Evolutionary conservation across 1,140 invertebrate species (phyloP).

Genomic region (Spodoptera litura): DNA sequence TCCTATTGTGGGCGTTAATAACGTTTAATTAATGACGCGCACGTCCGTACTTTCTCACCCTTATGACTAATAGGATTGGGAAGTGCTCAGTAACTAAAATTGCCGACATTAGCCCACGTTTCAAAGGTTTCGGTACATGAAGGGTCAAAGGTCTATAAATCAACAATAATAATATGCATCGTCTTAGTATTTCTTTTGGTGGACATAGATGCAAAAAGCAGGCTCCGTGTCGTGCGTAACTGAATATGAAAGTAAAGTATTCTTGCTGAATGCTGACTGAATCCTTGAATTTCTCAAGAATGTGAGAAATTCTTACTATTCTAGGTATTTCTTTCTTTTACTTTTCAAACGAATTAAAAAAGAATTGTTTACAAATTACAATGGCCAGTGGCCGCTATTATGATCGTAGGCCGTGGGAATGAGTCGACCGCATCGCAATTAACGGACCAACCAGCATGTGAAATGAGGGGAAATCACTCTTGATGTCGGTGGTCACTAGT

Average conservation of each 20-base stretch:
- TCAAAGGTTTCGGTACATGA: neutral
- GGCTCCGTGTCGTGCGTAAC: no score
- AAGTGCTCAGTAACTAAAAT: neutral
- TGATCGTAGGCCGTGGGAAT: slow-evolving; percentile 36
- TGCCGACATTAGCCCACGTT: neutral
- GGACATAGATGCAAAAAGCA: no score
- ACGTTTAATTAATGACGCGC: neutral
- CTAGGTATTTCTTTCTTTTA: no score
- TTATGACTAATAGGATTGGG: neutral
- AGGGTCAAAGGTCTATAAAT: no score
- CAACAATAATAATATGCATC: no score
- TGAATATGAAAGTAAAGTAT: no score
- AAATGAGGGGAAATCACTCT: slow-evolving; percentile 39
- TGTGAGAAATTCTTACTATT: no score
- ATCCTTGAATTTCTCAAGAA: no score
- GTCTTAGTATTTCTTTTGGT: no score
- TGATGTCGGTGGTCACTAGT: neutral
- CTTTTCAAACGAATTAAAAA: no score
- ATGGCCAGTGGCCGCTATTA: slow-evolving; percentile 21
- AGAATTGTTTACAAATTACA: neutral
- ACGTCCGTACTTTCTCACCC: no score
- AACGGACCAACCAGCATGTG: slow-evolving; percentile 23
- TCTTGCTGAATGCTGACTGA: no score
- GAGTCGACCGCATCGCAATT: slow-evolving; percentile 29
- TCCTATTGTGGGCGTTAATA: neutral